Conservation (phyloP, 2,113 vertebrate species). For the Lampris incognitus region DNA sequence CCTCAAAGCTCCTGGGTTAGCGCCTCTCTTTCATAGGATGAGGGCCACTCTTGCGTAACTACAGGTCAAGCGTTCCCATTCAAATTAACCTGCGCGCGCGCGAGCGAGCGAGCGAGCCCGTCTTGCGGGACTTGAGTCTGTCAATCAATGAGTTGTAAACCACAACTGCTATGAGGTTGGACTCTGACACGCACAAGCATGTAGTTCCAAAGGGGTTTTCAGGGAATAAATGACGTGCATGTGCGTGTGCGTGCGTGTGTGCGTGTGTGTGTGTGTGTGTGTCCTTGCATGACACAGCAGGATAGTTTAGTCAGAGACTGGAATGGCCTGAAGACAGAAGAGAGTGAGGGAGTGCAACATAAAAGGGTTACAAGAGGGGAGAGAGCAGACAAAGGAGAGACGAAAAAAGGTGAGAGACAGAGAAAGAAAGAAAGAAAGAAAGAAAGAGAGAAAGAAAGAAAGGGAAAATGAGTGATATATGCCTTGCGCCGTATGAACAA, state of each 20-base stretch:
- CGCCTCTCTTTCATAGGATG: background rate
- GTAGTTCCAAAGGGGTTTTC: constrained; percentile 35
- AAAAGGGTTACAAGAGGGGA: background rate
- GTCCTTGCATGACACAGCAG: constrained; percentile 56
- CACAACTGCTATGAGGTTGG: background rate
- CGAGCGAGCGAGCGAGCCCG: too few relatives aligned
- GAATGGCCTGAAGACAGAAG: constrained; percentile 42
- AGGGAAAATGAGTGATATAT: background rate
- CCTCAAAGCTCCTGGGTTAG: constrained; percentile 20
- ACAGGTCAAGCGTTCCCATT: background rate
- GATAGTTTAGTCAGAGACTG: constrained; percentile 46
- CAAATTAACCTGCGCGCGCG: background rate
- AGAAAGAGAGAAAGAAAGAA: background rate
- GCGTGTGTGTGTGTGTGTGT: background rate
- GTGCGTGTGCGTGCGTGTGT: background rate
- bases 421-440: background rate
- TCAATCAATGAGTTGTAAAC: too few relatives aligned
- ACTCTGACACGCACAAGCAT: background rate
- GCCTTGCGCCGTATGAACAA: too few relatives aligned
- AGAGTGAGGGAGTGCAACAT: background rate
- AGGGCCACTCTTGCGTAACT: too few relatives aligned
- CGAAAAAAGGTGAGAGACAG: background rate
- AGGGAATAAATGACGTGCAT: constrained; percentile 21
- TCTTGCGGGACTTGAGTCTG: too few relatives aligned
- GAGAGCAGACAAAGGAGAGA: background rate